Percentiles rank a stretch among this genome's conserved stretches.
Evolutionary conservation across 2,797 vertebrate genomes (phyloP).

Genomic region (Sebastes umbrosus): DNA sequence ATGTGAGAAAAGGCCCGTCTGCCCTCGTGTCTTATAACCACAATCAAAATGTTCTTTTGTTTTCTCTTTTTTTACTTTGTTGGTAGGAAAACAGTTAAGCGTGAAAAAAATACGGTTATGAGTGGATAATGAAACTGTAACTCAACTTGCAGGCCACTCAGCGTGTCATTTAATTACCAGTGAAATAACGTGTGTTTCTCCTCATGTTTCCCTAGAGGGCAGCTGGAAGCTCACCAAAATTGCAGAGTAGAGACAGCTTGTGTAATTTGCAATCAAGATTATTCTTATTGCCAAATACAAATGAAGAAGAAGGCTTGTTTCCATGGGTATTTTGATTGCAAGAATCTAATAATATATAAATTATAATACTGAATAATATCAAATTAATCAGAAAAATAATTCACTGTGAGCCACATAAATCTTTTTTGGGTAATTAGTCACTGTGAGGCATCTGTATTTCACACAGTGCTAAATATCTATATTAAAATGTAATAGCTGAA

Average conservation of each 20-base stretch:
- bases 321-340: background rate
- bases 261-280: background rate
- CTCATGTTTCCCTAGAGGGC: constrained; percentile 26
- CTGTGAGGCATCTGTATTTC: background rate
- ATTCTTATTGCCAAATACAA: background rate
- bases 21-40: background rate
- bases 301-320: background rate
- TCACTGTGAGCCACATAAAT: background rate
- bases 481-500: background rate
- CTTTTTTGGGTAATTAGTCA: background rate
- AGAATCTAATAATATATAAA: background rate
- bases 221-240: constrained; percentile 13
- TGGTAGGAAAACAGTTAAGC: background rate
- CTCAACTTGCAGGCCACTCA: background rate
- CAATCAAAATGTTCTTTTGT: constrained; percentile 10
- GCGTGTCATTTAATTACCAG: background rate
- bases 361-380: background rate
- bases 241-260: background rate
- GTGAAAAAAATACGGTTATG: background rate
- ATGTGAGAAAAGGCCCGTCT: background rate
- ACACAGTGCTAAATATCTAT: background rate
- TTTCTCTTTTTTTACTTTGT: background rate
- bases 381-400: background rate
- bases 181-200: constrained; percentile 14
- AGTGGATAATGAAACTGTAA: background rate